Evolutionary conservation across 2,888 invertebrate genomes (phyloP), one percentile per base, ranked within the genome.

Genomic region (Hyposoter dolosus): DNA sequence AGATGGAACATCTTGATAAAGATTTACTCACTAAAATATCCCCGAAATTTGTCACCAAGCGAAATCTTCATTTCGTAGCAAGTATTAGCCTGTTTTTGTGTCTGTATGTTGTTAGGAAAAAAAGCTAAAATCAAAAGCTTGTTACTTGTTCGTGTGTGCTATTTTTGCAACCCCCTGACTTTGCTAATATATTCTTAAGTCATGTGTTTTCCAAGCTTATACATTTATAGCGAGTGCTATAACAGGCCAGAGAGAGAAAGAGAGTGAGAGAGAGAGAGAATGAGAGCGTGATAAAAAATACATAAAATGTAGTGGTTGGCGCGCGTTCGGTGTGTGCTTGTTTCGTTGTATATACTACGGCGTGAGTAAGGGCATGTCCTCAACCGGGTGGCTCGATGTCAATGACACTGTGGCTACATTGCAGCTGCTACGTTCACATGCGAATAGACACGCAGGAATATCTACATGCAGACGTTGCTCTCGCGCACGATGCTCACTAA

Each of bases 361-460:
- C 75, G 28, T 75, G 75, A 76, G 80, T 80, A 76, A 80, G 76
- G 69, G 76, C 76, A 80, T 45, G 63, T 76, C 69, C 82, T 72
- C 77, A 77, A 74, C 53, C 77, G 35, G 68, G 78, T 75, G 75
- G 68, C 50, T 35, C 47, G 83, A 89, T 89, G 88, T 88, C 88
- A 89, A 89, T 87, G 88, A 89, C 88, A 88, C 88, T 86, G 72
- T 63, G 82, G 76, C 28, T 28, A 28, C 79, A 85, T 53, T 82
- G 86, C 88, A 86, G 85, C 85, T 88, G 85, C 83, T 80, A 47
- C 74, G 76, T 77, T 84, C 80, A 81, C 83, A 53, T 78, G 12
- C 19, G 40, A 28, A 43, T 43, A 35, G n/a, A 68, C 56, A 60
- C 7, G 74, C 56, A 77, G 19, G 71, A 53, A 47, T 35, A 74